Conservation (phyloP, 2,113 vertebrate species). For the Microtus pennsylvanicus region DNA sequence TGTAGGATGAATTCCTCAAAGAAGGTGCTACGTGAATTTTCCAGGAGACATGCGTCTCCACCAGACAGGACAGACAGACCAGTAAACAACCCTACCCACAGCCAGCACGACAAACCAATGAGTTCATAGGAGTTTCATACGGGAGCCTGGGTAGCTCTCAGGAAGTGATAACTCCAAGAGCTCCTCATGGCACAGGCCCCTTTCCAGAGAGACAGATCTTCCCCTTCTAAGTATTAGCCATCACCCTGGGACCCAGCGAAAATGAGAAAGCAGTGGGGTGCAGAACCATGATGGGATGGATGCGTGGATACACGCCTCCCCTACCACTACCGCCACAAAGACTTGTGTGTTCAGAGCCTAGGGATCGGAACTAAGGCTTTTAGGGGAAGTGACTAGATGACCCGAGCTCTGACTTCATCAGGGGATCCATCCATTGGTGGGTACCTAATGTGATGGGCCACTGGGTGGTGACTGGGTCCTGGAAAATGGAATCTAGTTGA, state of each 20-base stretch:
- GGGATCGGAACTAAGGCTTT: not conserved
- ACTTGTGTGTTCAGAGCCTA: not conserved
- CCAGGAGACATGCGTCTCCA: not conserved
- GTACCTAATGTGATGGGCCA: not conserved
- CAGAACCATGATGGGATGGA: not conserved
- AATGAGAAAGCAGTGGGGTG: not conserved
- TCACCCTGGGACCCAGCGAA: too few species aligned
- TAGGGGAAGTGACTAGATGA: too few species aligned
- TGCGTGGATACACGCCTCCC: not conserved
- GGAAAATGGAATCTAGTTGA: not conserved
- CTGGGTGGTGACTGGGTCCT: not conserved
- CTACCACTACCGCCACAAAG: not conserved
- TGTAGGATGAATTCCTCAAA: not conserved
- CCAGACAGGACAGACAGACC: not conserved
- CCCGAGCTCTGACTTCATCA: not conserved
- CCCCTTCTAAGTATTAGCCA: not conserved
- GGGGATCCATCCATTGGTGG: not conserved
- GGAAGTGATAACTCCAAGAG: not conserved
- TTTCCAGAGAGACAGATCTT: not conserved
- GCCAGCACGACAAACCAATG: not conserved
- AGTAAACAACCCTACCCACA: not conserved
- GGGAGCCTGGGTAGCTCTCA: not conserved
- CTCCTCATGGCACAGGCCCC: not conserved
- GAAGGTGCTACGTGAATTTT: not conserved
- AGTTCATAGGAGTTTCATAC: not conserved